Conservation (phyloP, 92 coral and sea anemone species). For the Phenganax stokvisi region DNA sequence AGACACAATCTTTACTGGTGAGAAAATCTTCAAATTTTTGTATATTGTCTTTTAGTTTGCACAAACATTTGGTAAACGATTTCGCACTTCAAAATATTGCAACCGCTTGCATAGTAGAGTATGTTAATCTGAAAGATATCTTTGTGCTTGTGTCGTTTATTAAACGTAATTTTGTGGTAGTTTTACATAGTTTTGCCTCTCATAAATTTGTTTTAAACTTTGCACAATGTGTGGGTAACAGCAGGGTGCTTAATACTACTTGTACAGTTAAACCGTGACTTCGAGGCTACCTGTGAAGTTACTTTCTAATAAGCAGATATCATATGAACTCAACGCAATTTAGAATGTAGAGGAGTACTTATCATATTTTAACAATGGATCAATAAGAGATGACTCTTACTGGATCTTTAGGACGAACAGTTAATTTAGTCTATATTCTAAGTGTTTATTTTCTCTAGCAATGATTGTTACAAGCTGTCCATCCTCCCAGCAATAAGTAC, state of each 20-base stretch:
- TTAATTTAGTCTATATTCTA: neutral
- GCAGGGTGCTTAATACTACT: too few species aligned
- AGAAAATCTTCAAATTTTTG: slow-evolving; percentile 15
- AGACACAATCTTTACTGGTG: slow-evolving; percentile 84
- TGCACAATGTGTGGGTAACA: too few species aligned
- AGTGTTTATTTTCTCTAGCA: slow-evolving; percentile 8
- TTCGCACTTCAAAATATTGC: neutral
- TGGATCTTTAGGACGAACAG: neutral
- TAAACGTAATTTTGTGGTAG: neutral
- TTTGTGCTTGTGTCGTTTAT: neutral
- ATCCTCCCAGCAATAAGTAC: slow-evolving; percentile 35
- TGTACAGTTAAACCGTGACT: too few species aligned
- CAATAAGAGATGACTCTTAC: neutral
- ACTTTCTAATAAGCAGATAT: too few species aligned
- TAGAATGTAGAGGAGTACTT: too few species aligned
- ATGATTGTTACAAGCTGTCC: slow-evolving; percentile 19
- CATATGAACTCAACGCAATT: too few species aligned
- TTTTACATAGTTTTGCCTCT: too few species aligned
- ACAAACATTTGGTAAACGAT: slow-evolving; percentile 10
- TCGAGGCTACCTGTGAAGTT: too few species aligned
- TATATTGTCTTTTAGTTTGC: neutral
- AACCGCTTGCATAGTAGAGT: neutral
- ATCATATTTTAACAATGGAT: too few species aligned
- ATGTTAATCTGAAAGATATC: slow-evolving; percentile 6
- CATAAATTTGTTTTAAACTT: too few species aligned